Evolutionary conservation across 2,113 vertebrate genomes (phyloP).

Genomic region (Donacobius atricapilla): DNA sequence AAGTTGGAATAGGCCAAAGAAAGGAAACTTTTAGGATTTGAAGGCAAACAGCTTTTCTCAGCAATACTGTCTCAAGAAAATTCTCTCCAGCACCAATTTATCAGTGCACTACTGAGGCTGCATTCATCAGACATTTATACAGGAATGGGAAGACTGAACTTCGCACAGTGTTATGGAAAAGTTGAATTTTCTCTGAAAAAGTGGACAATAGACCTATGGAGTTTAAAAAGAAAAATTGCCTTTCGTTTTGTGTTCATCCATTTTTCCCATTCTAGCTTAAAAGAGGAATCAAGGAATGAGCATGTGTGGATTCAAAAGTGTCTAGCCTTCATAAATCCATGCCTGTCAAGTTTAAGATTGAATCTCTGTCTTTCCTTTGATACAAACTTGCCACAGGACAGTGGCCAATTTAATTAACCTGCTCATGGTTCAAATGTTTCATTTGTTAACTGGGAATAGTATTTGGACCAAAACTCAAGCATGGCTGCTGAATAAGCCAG

Average conservation of each 20-base stretch:
- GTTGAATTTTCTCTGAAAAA: slow-evolving; percentile 31
- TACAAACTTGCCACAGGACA: not conserved
- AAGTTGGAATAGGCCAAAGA: not conserved
- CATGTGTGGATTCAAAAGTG: not conserved
- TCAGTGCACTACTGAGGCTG: not conserved
- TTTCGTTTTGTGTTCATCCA: not conserved
- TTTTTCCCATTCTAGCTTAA: not conserved
- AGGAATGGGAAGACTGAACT: slow-evolving; percentile 11
- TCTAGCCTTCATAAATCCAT: not conserved
- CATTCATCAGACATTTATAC: slow-evolving; percentile 6
- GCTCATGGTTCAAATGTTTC: not conserved
- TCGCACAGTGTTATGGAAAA: not conserved
- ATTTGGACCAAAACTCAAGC: not conserved
- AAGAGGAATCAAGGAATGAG: slow-evolving; percentile 2
- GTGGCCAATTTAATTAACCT: slow-evolving; percentile 5
- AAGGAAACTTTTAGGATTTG: not conserved
- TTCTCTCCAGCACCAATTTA: not conserved
- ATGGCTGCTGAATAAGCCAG: not conserved
- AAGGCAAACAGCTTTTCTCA: slow-evolving; percentile 48
- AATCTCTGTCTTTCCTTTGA: slow-evolving; percentile 2
- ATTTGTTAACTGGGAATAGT: not conserved
- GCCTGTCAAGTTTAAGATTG: not conserved
- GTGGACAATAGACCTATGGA: not conserved
- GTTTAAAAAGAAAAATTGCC: slow-evolving; percentile 41
- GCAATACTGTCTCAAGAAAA: slow-evolving; percentile 27